Conservation (phyloP, 2,113 vertebrate species). For the Elgaria multicarinata region DNA sequence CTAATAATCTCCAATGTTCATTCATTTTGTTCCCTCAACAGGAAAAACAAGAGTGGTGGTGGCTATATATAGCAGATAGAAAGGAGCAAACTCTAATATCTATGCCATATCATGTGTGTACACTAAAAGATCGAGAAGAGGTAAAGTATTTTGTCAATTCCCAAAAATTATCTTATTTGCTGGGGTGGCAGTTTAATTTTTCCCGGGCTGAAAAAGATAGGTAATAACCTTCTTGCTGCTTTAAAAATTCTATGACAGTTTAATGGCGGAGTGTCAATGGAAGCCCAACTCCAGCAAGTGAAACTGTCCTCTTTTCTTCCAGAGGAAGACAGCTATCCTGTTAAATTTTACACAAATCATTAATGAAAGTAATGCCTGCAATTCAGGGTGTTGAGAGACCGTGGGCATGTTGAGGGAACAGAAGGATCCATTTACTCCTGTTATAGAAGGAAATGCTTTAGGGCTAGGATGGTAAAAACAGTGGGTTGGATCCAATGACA, state of each 20-base stretch:
- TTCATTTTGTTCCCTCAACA: slow-evolving; percentile 41
- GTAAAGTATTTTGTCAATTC: slow-evolving; percentile 72
- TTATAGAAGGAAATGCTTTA: background rate
- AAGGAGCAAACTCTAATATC: slow-evolving; percentile 95
- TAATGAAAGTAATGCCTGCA: background rate
- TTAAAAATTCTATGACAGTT: background rate
- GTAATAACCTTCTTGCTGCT: background rate
- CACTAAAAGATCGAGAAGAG: slow-evolving; percentile 96
- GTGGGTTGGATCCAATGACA: too few relatives aligned
- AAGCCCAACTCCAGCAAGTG: background rate
- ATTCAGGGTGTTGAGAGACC: background rate
- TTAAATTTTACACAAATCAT: background rate
- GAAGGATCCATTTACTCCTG: background rate
- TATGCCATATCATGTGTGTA: slow-evolving; percentile 98
- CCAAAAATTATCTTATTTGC: background rate
- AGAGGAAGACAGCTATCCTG: background rate
- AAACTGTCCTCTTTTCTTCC: background rate
- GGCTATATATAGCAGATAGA: slow-evolving; percentile 97
- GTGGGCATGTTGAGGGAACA: background rate
- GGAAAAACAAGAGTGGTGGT: slow-evolving; percentile 99
- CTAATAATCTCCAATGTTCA: background rate
- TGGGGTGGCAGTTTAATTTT: background rate
- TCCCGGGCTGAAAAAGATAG: background rate
- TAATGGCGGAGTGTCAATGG: background rate
- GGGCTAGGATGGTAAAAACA: background rate